Evolutionary conservation across 2,113 vertebrate genomes (phyloP).

Genomic region (Motacilla alba): DNA sequence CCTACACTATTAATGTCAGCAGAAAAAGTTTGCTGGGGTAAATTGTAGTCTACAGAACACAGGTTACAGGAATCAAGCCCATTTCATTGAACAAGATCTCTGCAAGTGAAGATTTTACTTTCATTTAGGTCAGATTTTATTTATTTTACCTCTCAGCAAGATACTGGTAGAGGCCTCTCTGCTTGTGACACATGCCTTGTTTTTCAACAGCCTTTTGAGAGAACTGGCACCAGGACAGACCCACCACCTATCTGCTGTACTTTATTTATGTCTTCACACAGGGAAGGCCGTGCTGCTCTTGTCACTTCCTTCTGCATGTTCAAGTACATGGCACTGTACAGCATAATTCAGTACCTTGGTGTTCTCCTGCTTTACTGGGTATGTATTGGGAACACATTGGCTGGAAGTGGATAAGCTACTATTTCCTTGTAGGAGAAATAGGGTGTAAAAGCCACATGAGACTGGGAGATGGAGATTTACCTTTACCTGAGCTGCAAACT

Average conservation of each 20-base stretch:
- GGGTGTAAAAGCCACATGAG: neutral
- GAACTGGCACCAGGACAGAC: neutral
- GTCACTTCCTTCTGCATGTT: constrained; percentile 83
- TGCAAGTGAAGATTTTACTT: neutral
- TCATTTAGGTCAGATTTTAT: neutral
- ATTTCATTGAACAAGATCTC: neutral
- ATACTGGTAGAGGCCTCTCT: neutral
- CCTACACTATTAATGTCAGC: neutral
- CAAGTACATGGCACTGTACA: constrained; percentile 85
- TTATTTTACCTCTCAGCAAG: neutral
- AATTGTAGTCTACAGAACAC: neutral
- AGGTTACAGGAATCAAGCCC: neutral
- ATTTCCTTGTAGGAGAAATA: neutral
- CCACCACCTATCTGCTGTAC: neutral
- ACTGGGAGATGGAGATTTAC: neutral
- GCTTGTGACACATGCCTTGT: neutral
- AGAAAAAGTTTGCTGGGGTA: neutral
- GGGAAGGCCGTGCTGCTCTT: constrained; percentile 80
- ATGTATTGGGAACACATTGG: constrained; percentile 25
- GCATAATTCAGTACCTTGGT: constrained; percentile 78
- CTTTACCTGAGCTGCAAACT: neutral
- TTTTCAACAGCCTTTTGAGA: neutral
- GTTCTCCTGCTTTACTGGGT: constrained; percentile 84
- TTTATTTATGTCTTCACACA: constrained; percentile 23
- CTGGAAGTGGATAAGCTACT: neutral